Evolutionary conservation across 2,797 vertebrate genomes (phyloP), one percentile per base, ranked within the genome.

Genomic region (Gadopsis bispinosus): DNA sequence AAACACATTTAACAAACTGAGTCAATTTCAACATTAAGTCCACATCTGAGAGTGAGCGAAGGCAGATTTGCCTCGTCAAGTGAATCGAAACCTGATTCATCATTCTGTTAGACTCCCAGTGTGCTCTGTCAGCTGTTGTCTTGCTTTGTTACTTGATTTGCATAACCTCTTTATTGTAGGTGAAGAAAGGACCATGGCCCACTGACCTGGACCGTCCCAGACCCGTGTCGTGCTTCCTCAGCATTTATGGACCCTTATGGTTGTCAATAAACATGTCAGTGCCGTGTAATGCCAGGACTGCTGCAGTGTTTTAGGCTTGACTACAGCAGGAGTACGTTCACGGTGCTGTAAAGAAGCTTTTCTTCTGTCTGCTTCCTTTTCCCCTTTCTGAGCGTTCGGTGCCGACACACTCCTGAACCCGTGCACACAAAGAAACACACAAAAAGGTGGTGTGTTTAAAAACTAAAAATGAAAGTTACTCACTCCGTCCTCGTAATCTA

Each of bases 291-390:
- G 14, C 19, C 11, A 48, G 37, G 45, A 70, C 55, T 26, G 43
- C 29, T 41, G 9, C 10, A 37, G 37, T 47, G 65, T 84, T 73
- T 45, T 6, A 56, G 58, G 53, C 59, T 53, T 45, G 1, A 60
- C 19, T 19, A 29, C 7, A 31, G 19, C 43, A 19, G 13, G 8
- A 17, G 26, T 7, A 4, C 0, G 4, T 63, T 60, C 39, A 71
- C 43, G 69, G 51, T 8, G 61, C 48, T 29, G 64, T 73, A 59
- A 76, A 76, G 29, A 64, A 8, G 4, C 5, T 35, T 20, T 47
- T 71, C 66, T 41, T 55, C 10, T 47, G 12, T 45, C 1, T 0
- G 0, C n/a, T 62, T 33, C 39, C 4, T 64, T 33, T 48, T 63
- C 19, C 53, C 19, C 53, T 80, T 61, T 50, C 47, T 35, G 26